Base-by-base conservation (phyloP, 1,140 invertebrate genomes). In the Drosophila athabasca region DNA sequence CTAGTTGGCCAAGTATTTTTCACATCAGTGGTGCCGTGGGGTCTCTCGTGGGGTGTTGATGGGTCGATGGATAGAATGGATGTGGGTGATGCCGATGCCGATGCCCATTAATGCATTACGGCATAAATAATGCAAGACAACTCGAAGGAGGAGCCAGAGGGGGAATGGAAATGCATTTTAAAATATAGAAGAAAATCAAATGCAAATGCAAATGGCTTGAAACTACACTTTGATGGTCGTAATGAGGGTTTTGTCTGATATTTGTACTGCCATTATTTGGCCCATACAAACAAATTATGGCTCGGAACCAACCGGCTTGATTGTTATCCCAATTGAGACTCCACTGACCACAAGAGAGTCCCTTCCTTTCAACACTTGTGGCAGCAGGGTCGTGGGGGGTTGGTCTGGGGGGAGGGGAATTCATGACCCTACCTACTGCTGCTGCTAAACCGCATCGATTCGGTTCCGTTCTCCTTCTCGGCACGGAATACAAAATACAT, bases 21-120 rank as follows among this genome's bases (percentile, higher is more conserved):
- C 15, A 46, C 17, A 15, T 35, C 31, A 35, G 35, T 39, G 35
- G n/a, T n/a, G n/a, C 35, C 35, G 11, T 53, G 29, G 29, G 9
- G 15, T 53, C 24, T 26, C 24, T 4, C 5, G 4, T 26, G 29
- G 29, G 51, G n/a, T 31, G n/a, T 6, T 52, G 50, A 29, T 52
- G 2, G 11, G 3, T 35, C n/a, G 15, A 35, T 24, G 6, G 39
- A 6, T 1, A n/a, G 9, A 45, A 35, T 26, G 45, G 31, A 45
- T 31, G 8, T 19, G 24, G 15, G 8, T 11, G 31, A 2, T 35
- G 35, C 7, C 19, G 31, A 2, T 35, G 35, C 7, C 19, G 48
- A n/a, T 55, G 73, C 45, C 49, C 48, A 76, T 80, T 80, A 80
- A 81, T 85, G 82, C 65, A 68, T 73, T 80, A 62, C 60, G 52